Conservation (phyloP, 1,140 invertebrate species). For the Leptinotarsa defecta region DNA sequence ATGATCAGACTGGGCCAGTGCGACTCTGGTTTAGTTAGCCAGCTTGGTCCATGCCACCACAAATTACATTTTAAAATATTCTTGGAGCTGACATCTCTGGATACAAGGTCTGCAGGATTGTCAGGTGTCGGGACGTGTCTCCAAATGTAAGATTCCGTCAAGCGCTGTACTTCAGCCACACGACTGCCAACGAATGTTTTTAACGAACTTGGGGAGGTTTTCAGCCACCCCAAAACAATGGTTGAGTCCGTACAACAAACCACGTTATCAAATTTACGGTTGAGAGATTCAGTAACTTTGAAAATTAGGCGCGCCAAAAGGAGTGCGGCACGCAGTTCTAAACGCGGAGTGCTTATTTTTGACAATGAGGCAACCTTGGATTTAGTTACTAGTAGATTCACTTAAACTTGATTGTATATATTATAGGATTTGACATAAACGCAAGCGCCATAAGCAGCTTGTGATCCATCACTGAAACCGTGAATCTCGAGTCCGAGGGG, state of each 20-base stretch:
- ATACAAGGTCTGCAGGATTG: neutral
- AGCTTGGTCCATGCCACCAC: neutral
- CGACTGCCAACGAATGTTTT: neutral
- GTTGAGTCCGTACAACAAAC: neutral
- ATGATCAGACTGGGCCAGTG: neutral
- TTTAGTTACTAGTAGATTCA: too few relatives aligned
- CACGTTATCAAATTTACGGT: neutral
- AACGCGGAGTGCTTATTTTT: neutral
- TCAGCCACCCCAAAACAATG: neutral
- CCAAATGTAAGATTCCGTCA: neutral
- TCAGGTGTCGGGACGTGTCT: neutral
- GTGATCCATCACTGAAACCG: neutral
- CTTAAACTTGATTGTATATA: too few relatives aligned
- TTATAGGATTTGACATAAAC: too few relatives aligned
- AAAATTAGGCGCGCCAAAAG: neutral
- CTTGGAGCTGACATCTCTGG: neutral
- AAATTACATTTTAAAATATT: neutral
- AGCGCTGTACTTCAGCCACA: neutral
- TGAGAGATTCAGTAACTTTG: neutral
- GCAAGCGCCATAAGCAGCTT: neutral
- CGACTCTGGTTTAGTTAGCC: neutral
- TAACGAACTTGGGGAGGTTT: neutral
- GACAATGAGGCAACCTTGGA: too few relatives aligned
- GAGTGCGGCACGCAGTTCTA: neutral
- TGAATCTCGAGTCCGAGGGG: neutral